Evolutionary conservation across 2,888 invertebrate genomes (phyloP), one percentile per base, ranked within the genome.

Genomic region (Rhagonycha lutea): DNA sequence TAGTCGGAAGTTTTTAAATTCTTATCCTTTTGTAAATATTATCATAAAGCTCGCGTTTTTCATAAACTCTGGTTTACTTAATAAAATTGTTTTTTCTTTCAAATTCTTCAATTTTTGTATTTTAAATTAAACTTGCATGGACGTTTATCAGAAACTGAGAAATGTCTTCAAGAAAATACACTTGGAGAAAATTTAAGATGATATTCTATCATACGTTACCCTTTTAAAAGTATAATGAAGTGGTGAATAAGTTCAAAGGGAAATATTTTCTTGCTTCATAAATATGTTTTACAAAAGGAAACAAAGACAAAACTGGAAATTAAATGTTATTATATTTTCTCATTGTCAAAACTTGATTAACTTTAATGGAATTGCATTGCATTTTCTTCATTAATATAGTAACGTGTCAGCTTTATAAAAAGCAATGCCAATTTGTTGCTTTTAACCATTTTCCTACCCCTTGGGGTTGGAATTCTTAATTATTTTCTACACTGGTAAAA

Each of bases 271-370:
- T 47, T 71, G 26, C 61, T 69, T 73, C 68, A 73, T 62, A 73
- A 73, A 73, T 73, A 73, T 73, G 68, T 73, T 68, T 73, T 62
- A 29, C 68, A 14, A 61, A 69, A 69, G 69, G 69, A 73, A 73
- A 73, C 68, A 69, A 68, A 68, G 24, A 69, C 61, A 61, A 32
- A 29, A 72, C 60, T 62, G 69, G 32, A 69, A 24, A 47, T 69
- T 32, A 73, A 73, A 73, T 28, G 68, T 14, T 32, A 73, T 73
- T 73, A 69, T 62, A 69, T 73, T 72, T 73, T 61, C 68, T 69
- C 68, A 62, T 73, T 73, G 73, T 68, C 68, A 32, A 62, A 69
- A 29, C 62, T 47, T 68, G 68, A 47, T 47, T n/a, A 47, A 47
- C 47, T 12, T n/a, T n/a, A 47, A 7, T 47, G n/a, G 47, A n/a